phyloP scores from a whole-genome alignment of 2,113 vertebrate species.

The Meriones unguiculatus region DNA sequence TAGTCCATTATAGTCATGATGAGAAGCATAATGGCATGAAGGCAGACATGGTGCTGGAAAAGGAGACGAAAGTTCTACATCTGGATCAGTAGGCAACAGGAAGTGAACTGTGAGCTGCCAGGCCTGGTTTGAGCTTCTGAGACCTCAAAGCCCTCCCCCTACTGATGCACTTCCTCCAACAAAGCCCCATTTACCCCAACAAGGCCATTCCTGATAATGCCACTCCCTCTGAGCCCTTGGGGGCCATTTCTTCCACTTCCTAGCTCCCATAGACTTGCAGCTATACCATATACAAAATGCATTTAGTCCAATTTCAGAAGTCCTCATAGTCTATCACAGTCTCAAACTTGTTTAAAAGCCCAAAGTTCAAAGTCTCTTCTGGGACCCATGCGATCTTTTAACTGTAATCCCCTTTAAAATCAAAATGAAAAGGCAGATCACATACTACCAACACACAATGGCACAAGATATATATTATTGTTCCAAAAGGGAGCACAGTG shows the following conservation, averaged over 20 bases:
- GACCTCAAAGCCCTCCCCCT: not conserved
- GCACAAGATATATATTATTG: too few species aligned
- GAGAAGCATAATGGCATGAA: not conserved
- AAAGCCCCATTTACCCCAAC: not conserved
- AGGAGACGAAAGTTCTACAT: not conserved
- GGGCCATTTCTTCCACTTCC: not conserved
- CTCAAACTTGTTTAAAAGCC: too few species aligned
- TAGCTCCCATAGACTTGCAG: too few species aligned
- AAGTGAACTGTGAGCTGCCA: not conserved
- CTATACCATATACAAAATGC: too few species aligned
- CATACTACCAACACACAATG: too few species aligned
- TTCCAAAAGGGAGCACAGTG: too few species aligned
- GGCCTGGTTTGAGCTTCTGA: not conserved
- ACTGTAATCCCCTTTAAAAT: too few species aligned
- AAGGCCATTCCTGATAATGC: not conserved
- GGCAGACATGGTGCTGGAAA: not conserved
- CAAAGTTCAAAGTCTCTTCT: too few species aligned
- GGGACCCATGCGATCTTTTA: too few species aligned
- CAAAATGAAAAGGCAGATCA: too few species aligned
- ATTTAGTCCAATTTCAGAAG: too few species aligned
- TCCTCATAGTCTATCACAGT: too few species aligned
- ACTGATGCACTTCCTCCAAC: not conserved
- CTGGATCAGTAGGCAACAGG: not conserved
- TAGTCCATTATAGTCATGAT: not conserved
- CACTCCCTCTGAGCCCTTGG: not conserved